Base-by-base conservation (phyloP, 2,113 vertebrate genomes). In the Saguinus midas region DNA sequence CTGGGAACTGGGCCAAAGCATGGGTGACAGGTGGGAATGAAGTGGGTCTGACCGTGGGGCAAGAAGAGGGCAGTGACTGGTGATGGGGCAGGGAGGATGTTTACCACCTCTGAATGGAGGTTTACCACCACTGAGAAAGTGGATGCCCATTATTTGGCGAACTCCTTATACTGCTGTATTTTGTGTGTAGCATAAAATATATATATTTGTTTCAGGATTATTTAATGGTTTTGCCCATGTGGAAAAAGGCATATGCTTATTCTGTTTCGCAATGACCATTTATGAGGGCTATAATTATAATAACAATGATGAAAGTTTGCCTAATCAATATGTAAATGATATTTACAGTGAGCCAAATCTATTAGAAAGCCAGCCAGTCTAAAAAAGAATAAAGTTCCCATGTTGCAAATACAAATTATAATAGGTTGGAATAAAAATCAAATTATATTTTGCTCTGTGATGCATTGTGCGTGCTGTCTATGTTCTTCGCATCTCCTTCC, bases 351-450 rank as follows among this genome's bases (percentile, higher is more conserved):
- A 73, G 3, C 73, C 64, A 97, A 37, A 52, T 75, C 66, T 94
- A 37, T 68, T 66, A 75, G 50, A 83, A 95, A 94, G 79, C 43
- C 5, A 52, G 7, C 16, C 21, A 61, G 35, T 78, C 21, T 58
- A 55, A 35, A 81, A 85, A 35, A 78, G 40, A 84, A 84, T 57
- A 85, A 96, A 89, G 64, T 43, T 88, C 29, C 48, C n/a, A 37
- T 45, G 25, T 78, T 78, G n/a, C 43, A 88, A 94, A 88, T 79
- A 79, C 32, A 84, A 96, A 50, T 80, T 48, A 96, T 83, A 16
- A 80, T 32, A 45, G 6, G 37, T 88, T 79, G 37, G 52, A 79
- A 45, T 50, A n/a, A 84, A 91, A 88, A 40, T 17, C 20, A 66
- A 84, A 66, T 79, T 66, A 13, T 40, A 40, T 70, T 72, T 88